A percentile compares a stretch with the other conserved stretches of the same genome.
phyloP scores from a whole-genome alignment of 2,888 invertebrate genomes.

The Reticulitermes lucifugus region DNA sequence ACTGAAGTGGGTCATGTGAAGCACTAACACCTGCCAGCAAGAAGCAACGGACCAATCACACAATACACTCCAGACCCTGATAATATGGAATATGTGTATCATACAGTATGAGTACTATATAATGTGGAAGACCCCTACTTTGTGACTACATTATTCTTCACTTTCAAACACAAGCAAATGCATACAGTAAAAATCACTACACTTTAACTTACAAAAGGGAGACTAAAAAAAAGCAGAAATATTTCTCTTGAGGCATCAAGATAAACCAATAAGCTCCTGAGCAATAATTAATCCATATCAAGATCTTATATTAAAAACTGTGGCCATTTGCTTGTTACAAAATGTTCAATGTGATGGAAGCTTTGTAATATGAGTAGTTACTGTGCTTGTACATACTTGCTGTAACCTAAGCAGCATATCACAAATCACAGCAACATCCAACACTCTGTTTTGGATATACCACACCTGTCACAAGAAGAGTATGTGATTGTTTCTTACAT shows the following conservation, averaged over 20 bases:
- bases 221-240: constrained; percentile 3
- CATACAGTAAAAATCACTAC: constrained; percentile 20
- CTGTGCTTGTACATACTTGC: constrained; percentile 2
- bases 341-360: constrained; percentile 29
- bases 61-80: constrained; percentile 24
- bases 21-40: not conserved
- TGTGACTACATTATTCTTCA: constrained; percentile 44
- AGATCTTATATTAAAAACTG: constrained; percentile 1
- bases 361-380: constrained; percentile 5
- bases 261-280: constrained; percentile 22
- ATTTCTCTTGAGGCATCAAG: constrained; percentile 38
- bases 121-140: constrained; percentile 53
- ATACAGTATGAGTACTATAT: constrained; percentile 33
- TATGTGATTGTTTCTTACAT: constrained; percentile 38
- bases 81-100: constrained; percentile 29
- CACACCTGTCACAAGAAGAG: constrained; percentile 25
- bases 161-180: constrained; percentile 25
- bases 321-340: constrained; percentile 14
- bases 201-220: constrained; percentile 2
- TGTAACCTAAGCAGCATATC: constrained; percentile 22
- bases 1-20: constrained; percentile 14
- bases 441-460: not conserved
- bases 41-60: not conserved
- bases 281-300: constrained; percentile 1
- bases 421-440: not conserved